These are phyloP conservation scores for Pseudomugil tenellus DNA, from an alignment of 2,797 vertebrate species.

Conservation along the genomic window DNA sequence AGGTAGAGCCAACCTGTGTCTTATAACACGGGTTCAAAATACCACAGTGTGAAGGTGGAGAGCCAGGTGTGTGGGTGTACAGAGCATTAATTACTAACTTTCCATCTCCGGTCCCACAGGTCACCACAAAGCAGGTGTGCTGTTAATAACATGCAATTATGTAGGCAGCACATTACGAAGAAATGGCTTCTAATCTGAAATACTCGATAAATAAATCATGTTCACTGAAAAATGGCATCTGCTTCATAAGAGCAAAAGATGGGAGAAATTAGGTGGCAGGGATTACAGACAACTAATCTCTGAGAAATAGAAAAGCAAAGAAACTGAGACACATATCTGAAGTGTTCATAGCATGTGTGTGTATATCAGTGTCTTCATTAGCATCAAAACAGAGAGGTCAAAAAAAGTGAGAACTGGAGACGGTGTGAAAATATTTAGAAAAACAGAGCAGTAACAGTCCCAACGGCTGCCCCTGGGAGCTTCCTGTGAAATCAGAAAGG, in stretches of 20 bases:
- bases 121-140: slow-evolving; percentile 59
- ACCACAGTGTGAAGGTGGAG: slow-evolving; percentile 11
- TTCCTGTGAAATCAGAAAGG: slow-evolving; percentile 75
- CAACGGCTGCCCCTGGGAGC: slow-evolving; percentile 41
- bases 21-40: slow-evolving; percentile 4
- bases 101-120: slow-evolving; percentile 38
- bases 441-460: slow-evolving; percentile 24
- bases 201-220: slow-evolving; percentile 51
- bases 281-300: slow-evolving; percentile 50
- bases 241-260: slow-evolving; percentile 24
- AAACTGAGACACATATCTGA: slow-evolving; percentile 5
- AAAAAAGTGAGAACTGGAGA: slow-evolving; percentile 26
- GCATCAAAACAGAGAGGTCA: slow-evolving; percentile 17
- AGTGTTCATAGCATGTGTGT: slow-evolving; percentile 10
- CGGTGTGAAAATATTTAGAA: slow-evolving; percentile 19
- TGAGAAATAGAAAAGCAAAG: slow-evolving; percentile 16
- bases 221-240: slow-evolving; percentile 47
- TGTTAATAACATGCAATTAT: slow-evolving; percentile 66
- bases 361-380: neutral
- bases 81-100: slow-evolving; percentile 47
- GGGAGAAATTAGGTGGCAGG: slow-evolving; percentile 33
- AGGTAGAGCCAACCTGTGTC: slow-evolving; percentile 16
- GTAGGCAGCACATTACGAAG: slow-evolving; percentile 45
- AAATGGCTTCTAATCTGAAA: slow-evolving; percentile 54
- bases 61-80: slow-evolving; percentile 28